A percentile compares a stretch with the other conserved stretches of the same genome.
Conservation (phyloP, 2,113 vertebrate genomes). For the Gallinago undulata region DNA sequence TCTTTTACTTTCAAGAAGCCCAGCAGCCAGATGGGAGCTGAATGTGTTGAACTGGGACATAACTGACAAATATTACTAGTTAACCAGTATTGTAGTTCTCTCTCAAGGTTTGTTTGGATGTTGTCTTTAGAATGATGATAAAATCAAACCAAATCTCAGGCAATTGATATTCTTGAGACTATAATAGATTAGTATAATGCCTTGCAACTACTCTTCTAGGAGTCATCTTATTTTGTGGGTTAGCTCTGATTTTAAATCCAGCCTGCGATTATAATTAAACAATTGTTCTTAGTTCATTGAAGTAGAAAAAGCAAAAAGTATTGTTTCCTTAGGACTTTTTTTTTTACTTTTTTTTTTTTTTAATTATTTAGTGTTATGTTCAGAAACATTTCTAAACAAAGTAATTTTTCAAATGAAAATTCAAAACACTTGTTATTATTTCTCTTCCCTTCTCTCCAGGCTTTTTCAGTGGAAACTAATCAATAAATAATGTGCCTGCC, state of each 20-base stretch:
- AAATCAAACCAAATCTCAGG: background rate
- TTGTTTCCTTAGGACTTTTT: background rate
- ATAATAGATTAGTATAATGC: background rate
- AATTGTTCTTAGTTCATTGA: background rate
- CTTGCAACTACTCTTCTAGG: background rate
- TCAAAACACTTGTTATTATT: background rate
- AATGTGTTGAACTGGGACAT: background rate
- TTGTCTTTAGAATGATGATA: background rate
- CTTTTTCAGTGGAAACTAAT: background rate
- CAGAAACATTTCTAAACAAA: background rate
- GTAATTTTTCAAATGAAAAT: background rate
- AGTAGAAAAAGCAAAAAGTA: background rate
- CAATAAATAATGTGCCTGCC: background rate
- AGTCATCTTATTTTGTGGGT: background rate
- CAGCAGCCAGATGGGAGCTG: background rate
- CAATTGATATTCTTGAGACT: background rate
- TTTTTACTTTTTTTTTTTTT: background rate
- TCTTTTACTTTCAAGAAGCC: background rate
- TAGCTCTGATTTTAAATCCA: background rate
- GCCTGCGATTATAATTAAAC: background rate
- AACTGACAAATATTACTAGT: background rate
- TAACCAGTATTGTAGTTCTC: background rate
- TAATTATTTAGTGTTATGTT: background rate
- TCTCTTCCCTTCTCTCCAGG: background rate
- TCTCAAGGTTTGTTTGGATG: background rate